Evolutionary conservation across 92 coral and sea anemone genomes (phyloP).

Genomic region (Paragorgia papillata): DNA sequence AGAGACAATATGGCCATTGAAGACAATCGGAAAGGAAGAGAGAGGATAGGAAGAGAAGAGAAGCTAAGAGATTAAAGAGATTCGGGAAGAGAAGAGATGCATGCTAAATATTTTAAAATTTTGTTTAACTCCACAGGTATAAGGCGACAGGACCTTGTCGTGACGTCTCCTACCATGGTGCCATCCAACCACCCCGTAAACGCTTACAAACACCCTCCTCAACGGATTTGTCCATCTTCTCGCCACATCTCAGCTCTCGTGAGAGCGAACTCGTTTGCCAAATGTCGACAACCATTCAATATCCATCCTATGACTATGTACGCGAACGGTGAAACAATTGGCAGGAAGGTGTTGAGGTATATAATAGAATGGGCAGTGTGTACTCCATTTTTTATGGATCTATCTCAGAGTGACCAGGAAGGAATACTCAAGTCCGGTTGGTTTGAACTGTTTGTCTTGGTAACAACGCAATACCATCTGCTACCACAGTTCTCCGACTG

Average conservation of each 20-base stretch:
- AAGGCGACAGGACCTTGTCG: background rate
- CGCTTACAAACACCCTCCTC: conserved; percentile 1
- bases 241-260: background rate
- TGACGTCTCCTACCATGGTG: background rate
- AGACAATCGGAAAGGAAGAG: too few relatives aligned
- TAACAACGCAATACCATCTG: conserved; percentile 84
- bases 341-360: conserved; percentile 71
- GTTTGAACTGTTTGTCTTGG: conserved; percentile 85
- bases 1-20: too few relatives aligned
- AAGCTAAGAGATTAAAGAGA: too few relatives aligned
- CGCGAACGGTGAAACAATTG: background rate
- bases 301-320: background rate
- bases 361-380: conserved; percentile 93
- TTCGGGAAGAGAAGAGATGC: too few relatives aligned
- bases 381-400: conserved; percentile 77
- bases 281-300: background rate
- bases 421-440: conserved; percentile 73
- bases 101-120: too few relatives aligned
- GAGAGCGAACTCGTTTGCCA: conserved; percentile 6
- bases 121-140: conserved; percentile 1
- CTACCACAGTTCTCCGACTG: conserved; percentile 10
- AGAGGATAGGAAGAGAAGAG: too few relatives aligned
- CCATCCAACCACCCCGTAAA: conserved; percentile 1
- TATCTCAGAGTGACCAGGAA: conserved; percentile 79
- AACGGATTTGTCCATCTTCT: background rate